Evolutionary conservation across 2,797 vertebrate genomes (phyloP).

Genomic region (Champsocephalus gunnari): DNA sequence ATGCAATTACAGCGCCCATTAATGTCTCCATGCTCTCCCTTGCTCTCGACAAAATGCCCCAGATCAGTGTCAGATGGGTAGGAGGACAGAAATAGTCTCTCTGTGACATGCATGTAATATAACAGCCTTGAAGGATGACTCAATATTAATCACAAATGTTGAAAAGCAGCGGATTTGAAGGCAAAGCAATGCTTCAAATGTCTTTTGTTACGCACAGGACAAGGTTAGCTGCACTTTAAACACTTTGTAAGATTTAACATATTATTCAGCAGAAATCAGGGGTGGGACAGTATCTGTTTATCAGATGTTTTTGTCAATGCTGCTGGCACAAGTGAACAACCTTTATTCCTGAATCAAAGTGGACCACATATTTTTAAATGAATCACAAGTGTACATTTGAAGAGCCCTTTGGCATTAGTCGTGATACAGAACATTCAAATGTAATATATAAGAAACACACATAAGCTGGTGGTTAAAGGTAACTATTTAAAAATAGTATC

Average conservation of each 20-base stretch:
- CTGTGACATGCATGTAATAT: slow-evolving; percentile 72
- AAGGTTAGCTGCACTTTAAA: slow-evolving; percentile 28
- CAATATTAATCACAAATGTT: slow-evolving; percentile 73
- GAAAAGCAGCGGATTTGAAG: slow-evolving; percentile 45
- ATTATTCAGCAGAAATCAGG: slow-evolving; percentile 26
- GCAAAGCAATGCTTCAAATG: slow-evolving; percentile 35
- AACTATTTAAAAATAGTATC: no score
- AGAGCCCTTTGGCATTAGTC: neutral
- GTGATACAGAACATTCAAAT: no score
- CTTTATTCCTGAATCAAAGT: slow-evolving; percentile 10
- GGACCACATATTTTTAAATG: slow-evolving; percentile 7
- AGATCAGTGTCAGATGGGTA: slow-evolving; percentile 67
- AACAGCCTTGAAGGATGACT: slow-evolving; percentile 65
- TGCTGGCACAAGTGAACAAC: slow-evolving; percentile 4
- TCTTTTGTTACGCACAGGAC: slow-evolving; percentile 35
- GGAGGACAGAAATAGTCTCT: slow-evolving; percentile 63
- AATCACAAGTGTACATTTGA: slow-evolving; percentile 5
- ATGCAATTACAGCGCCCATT: slow-evolving; percentile 72
- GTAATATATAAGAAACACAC: no score
- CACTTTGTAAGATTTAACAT: slow-evolving; percentile 15
- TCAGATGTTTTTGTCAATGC: slow-evolving; percentile 24
- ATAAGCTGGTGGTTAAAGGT: no score
- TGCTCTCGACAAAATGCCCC: slow-evolving; percentile 60
- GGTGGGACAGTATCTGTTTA: neutral
- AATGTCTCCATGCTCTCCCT: slow-evolving; percentile 69